Base-by-base conservation (phyloP, 2,888 invertebrate species). In the Synanthedon vespiformis region DNA sequence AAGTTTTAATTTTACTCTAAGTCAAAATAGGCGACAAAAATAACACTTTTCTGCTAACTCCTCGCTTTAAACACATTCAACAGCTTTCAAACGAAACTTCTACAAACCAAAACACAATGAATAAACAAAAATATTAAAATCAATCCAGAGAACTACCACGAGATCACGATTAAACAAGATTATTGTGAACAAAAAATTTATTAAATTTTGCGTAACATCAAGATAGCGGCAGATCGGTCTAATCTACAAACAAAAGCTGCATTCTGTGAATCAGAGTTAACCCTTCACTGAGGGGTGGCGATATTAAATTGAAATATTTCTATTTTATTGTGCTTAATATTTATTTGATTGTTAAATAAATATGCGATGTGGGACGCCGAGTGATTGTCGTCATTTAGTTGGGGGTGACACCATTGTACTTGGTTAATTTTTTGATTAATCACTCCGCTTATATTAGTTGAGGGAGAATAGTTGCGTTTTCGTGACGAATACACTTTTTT, bases 361-460 rank as follows among this genome's bases (percentile, higher is more conserved):
- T 80, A 84, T 71, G 73, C 71, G 70, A 79, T 84, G 85, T 85
- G 86, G 85, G 85, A 80, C 77, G 80, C 76, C 73, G 73, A 70
- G 70, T 69, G 77, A 80, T 86, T 86, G 84, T 84, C 66, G 61
- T 65, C 70, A 68, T 72, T 71, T 75, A 82, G 84, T 80, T 74
- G 80, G 76, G 81, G 84, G 80, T 73, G 74, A 61, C 59, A 59
- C 70, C 62, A 80, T 86, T 87, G 86, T 86, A 65, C 80, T 77
- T 74, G 80, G 84, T 85, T 85, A 87, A 86, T 87, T 87, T 87
- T 86, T 86, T 87, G 87, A 87, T 87, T 85, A 87, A 87, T 87
- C 85, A 84, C 83, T 73, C 69, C 61, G 61, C 72, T 70, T 64
- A 64, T 67, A 22, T 22, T 66, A 34, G 34, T 8, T 0, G 10